A percentile compares a stretch with the other conserved stretches of the same genome.
Evolutionary conservation across 2,113 vertebrate genomes (phyloP).

Genomic region (Cyanistes caeruleus): DNA sequence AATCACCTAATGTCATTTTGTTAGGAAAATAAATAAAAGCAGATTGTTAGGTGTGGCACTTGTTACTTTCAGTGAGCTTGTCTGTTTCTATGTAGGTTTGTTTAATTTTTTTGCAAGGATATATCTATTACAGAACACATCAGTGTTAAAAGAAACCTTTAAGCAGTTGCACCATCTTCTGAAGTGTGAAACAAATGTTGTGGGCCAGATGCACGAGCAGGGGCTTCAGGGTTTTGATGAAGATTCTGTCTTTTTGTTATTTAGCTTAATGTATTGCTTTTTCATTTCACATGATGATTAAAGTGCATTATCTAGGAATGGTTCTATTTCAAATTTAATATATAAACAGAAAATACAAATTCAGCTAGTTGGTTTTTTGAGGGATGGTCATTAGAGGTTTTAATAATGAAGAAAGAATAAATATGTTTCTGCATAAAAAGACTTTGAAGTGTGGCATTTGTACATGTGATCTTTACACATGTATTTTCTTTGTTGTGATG

Average conservation of each 20-base stretch:
- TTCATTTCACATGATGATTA: neutral
- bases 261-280: neutral
- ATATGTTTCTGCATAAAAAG: neutral
- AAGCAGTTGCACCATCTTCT: neutral
- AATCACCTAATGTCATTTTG: neutral
- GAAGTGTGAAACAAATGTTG: accelerated
- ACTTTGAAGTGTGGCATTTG: neutral
- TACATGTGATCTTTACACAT: neutral
- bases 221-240: neutral
- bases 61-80: neutral
- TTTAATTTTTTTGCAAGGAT: neutral
- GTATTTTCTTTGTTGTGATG: neutral
- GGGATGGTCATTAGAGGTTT: neutral
- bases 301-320: neutral
- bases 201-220: neutral
- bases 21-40: neutral
- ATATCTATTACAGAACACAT: neutral
- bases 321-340: neutral
- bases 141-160: neutral
- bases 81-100: neutral
- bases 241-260: neutral
- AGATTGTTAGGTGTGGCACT: neutral
- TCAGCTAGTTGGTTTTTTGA: neutral
- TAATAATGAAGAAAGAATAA: neutral
- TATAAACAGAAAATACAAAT: neutral